Evolutionary conservation across 2,888 invertebrate genomes (phyloP).

Genomic region (Branchellion lobata): DNA sequence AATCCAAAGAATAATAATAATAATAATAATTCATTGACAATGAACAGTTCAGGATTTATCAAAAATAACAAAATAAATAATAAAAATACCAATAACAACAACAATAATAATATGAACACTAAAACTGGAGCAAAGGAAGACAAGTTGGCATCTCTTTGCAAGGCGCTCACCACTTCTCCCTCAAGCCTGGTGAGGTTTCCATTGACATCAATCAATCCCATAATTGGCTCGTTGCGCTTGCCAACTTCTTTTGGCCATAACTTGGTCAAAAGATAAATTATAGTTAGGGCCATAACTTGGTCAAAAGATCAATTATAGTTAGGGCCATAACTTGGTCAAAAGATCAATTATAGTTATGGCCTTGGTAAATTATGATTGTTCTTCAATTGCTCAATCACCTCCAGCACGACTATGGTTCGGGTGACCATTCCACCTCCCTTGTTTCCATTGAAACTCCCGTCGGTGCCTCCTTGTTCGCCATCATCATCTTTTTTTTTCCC

Average conservation of each 20-base stretch:
- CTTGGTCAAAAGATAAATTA: too few species aligned
- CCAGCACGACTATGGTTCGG: not conserved
- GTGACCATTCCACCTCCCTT: not conserved
- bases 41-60: not conserved
- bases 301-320: too few species aligned
- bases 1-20: not conserved
- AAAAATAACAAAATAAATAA: conserved; percentile 2
- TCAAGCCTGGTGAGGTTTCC: too few species aligned
- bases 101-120: conserved; percentile 13
- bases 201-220: not conserved
- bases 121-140: not conserved
- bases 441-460: not conserved
- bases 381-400: too few species aligned
- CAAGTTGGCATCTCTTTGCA: too few species aligned
- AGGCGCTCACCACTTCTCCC: too few species aligned
- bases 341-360: not conserved
- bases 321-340: too few species aligned
- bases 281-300: too few species aligned
- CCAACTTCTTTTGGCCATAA: too few species aligned
- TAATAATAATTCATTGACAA: not conserved
- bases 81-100: not conserved
- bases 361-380: not conserved
- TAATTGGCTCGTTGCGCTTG: not conserved
- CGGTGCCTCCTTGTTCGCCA: not conserved
- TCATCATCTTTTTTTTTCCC: not conserved